These are phyloP conservation scores for Fabriciana adippe DNA, from an alignment of 2,888 invertebrate genomes.

Conservation along the genomic window DNA sequence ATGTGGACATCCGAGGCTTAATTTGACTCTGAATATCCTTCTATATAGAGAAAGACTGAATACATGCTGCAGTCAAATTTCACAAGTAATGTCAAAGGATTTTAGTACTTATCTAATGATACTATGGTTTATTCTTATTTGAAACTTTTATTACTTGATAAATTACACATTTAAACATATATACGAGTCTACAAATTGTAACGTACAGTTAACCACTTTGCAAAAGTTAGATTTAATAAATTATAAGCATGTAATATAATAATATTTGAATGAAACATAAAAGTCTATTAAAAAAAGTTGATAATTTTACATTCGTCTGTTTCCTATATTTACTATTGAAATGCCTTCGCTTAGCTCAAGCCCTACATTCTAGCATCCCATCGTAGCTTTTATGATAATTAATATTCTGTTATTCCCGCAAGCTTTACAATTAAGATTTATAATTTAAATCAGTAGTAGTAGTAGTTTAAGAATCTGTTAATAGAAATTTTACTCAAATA, in stretches of 20 bases:
- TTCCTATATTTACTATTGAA: too few species aligned
- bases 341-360: too few species aligned
- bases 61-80: conserved; percentile 22
- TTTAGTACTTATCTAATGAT: background rate
- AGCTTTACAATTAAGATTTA: too few species aligned
- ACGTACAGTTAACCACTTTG: conserved; percentile 27
- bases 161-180: conserved; percentile 21
- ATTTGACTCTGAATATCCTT: conserved; percentile 44
- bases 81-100: conserved; percentile 6
- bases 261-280: background rate
- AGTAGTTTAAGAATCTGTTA: background rate
- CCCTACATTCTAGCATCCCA: too few species aligned
- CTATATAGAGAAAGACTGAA: conserved; percentile 25
- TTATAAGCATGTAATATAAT: conserved; percentile 7
- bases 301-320: too few species aligned
- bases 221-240: conserved; percentile 6
- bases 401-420: too few species aligned
- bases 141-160: conserved; percentile 17
- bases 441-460: background rate
- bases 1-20: conserved; percentile 55
- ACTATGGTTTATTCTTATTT: conserved; percentile 11
- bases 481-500: conserved; percentile 13
- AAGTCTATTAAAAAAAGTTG: background rate
- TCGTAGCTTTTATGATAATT: too few species aligned
- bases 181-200: conserved; percentile 23